Conservation (phyloP, 2,888 invertebrate genomes). For the Scaeva pyrastri region DNA sequence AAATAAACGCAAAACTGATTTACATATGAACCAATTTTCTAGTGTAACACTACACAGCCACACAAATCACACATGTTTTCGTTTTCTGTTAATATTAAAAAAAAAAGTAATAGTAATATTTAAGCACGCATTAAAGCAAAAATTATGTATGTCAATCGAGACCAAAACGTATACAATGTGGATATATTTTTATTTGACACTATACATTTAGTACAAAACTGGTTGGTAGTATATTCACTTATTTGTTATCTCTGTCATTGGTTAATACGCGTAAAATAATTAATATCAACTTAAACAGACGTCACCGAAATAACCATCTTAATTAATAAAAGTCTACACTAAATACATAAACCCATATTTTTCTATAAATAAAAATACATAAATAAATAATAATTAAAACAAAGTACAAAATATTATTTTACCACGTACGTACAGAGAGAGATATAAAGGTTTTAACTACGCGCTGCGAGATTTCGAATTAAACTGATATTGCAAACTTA, state of each 20-base stretch:
- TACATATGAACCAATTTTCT: slow-evolving; percentile 60
- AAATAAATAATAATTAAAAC: slow-evolving; percentile 18
- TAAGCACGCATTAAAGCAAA: slow-evolving; percentile 52
- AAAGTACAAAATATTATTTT: neutral
- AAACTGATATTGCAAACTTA: slow-evolving; percentile 72
- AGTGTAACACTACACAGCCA: slow-evolving; percentile 52
- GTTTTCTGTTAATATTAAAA: slow-evolving; percentile 15
- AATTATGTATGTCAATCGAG: slow-evolving; percentile 38
- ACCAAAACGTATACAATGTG: slow-evolving; percentile 30
- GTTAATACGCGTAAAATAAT: slow-evolving; percentile 18
- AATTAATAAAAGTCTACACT: slow-evolving; percentile 4
- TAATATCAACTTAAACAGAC: slow-evolving; percentile 9
- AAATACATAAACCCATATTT: neutral
- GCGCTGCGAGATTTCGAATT: slow-evolving; percentile 64
- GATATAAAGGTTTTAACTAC: slow-evolving; percentile 44
- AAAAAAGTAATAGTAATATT: slow-evolving; percentile 9
- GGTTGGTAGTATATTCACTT: slow-evolving; percentile 24
- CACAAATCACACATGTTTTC: slow-evolving; percentile 18
- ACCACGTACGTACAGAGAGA: slow-evolving; percentile 45
- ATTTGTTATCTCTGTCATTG: slow-evolving; percentile 45
- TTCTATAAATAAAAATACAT: slow-evolving; percentile 26
- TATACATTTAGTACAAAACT: slow-evolving; percentile 45
- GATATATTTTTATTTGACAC: slow-evolving; percentile 28
- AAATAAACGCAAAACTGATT: slow-evolving; percentile 38
- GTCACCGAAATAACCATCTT: slow-evolving; percentile 13